A percentile compares a stretch with the other conserved stretches of the same genome.
phyloP scores from a whole-genome alignment of 2,113 vertebrate genomes.

The Catharus bicknelli region DNA sequence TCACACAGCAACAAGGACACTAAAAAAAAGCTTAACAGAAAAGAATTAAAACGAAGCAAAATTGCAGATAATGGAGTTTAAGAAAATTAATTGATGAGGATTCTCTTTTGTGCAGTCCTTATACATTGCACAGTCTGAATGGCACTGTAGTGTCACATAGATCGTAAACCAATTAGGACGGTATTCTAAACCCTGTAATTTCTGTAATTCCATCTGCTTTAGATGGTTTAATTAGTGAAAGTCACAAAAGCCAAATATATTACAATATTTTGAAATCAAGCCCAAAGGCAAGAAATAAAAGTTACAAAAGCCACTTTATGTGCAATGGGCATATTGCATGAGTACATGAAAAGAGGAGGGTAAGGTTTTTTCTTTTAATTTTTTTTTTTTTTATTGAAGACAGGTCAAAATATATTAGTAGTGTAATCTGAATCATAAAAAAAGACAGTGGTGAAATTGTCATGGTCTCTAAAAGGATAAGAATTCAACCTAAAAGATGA shows the following conservation, averaged over 20 bases:
- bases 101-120: constrained; percentile 63
- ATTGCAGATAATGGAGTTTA: constrained; percentile 63
- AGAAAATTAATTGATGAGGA: constrained; percentile 73
- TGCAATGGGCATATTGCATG: constrained; percentile 57
- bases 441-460: not conserved
- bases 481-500: not conserved
- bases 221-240: constrained; percentile 81
- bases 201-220: constrained; percentile 84
- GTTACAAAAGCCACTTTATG: constrained; percentile 69
- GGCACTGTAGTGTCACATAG: constrained; percentile 77
- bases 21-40: not conserved
- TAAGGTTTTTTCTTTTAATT: not conserved
- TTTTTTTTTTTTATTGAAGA: not conserved
- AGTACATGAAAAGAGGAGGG: not conserved
- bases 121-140: constrained; percentile 72
- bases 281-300: constrained; percentile 74
- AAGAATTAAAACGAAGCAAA: constrained; percentile 2
- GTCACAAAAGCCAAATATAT: constrained; percentile 84
- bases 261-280: constrained; percentile 80
- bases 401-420: not conserved
- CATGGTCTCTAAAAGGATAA: not conserved
- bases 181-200: constrained; percentile 81
- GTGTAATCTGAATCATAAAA: not conserved
- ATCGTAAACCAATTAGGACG: constrained; percentile 82
- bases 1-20: not conserved